Percentiles rank a stretch among this genome's conserved stretches.
Evolutionary conservation across 2,113 vertebrate species (phyloP).

Genomic region (Etheostoma cragini): DNA sequence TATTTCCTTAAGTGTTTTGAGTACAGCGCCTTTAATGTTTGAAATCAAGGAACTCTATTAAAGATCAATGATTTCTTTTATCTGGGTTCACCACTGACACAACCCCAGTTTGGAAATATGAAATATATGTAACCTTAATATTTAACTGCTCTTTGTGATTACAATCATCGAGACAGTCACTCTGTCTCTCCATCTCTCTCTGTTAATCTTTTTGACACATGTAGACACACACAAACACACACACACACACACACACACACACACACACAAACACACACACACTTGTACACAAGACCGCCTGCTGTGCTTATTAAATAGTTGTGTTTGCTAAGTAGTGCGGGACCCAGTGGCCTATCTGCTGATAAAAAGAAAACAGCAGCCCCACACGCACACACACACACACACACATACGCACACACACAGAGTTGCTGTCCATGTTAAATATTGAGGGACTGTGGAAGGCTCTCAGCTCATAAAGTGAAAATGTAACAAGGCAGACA

Average conservation of each 20-base stretch:
- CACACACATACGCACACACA: conserved; percentile 23
- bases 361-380: conserved; percentile 49
- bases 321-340: conserved; percentile 55
- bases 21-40: not conserved
- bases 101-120: not conserved
- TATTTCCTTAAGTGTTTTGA: too few relatives aligned
- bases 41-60: not conserved
- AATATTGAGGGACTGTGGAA: conserved; percentile 66
- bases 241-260: not conserved
- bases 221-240: not conserved
- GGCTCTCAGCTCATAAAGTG: conserved; percentile 76
- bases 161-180: not conserved
- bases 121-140: not conserved
- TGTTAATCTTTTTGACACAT: not conserved
- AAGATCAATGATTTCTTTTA: not conserved
- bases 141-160: not conserved
- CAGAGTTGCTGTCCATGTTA: conserved; percentile 55
- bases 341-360: conserved; percentile 52
- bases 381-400: not conserved
- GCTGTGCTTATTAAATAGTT: conserved; percentile 75
- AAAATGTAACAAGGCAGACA: conserved; percentile 79
- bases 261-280: not conserved
- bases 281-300: conserved; percentile 20
- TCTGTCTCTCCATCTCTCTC: not conserved
- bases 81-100: not conserved